phyloP scores from a whole-genome alignment of 1,140 invertebrate species.

The Proales similis region DNA sequence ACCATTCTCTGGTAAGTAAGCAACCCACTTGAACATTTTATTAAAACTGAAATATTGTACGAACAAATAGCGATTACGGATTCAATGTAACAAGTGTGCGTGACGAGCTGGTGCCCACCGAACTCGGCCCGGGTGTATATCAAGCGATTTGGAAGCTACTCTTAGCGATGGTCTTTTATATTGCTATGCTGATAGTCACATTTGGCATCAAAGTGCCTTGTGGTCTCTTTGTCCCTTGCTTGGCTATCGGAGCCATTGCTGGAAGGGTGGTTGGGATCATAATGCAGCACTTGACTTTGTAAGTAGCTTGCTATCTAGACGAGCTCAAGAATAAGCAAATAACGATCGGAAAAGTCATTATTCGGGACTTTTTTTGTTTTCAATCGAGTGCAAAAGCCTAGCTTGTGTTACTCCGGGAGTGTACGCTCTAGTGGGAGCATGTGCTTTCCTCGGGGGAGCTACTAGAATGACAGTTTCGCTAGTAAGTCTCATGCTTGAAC shows the following conservation, averaged over 20 bases:
- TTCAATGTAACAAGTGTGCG: constrained; percentile 40
- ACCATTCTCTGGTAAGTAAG: constrained; percentile 66
- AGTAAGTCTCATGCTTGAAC: constrained; percentile 98
- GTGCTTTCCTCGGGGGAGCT: constrained; percentile 95
- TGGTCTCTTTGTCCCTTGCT: constrained; percentile 56
- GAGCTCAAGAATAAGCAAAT: background rate
- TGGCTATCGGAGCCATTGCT: constrained; percentile 79
- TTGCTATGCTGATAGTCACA: constrained; percentile 91
- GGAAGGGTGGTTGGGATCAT: constrained; percentile 91
- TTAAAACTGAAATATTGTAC: background rate
- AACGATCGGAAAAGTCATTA: constrained; percentile 61
- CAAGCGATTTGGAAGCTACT: constrained; percentile 79
- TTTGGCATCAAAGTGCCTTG: constrained; percentile 82
- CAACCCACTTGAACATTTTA: background rate
- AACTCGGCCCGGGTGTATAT: constrained; percentile 75
- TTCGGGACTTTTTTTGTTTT: constrained; percentile 77
- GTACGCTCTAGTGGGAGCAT: constrained; percentile 99
- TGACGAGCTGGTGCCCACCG: constrained; percentile 69
- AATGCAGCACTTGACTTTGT: constrained; percentile 63
- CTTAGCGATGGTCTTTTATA: constrained; percentile 76
- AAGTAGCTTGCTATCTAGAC: background rate
- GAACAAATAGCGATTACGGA: constrained; percentile 54
- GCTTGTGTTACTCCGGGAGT: constrained; percentile 93
- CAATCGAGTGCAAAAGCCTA: constrained; percentile 73
- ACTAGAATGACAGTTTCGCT: constrained; percentile 96